Evolutionary conservation across 1,140 invertebrate species (phyloP).

Genomic region (Euglossa dilemma): DNA sequence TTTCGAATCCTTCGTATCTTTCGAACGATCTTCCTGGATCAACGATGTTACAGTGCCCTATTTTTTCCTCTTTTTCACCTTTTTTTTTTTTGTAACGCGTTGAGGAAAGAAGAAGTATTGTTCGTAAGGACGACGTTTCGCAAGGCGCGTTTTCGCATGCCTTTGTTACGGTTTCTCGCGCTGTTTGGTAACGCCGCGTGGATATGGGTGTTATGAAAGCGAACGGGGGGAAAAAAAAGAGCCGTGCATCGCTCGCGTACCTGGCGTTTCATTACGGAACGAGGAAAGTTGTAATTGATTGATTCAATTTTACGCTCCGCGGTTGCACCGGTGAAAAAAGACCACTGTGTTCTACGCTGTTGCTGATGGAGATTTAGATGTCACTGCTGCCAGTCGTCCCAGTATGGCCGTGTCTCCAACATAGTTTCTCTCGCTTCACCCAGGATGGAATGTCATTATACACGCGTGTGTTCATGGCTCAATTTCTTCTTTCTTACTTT

Average conservation of each 20-base stretch:
- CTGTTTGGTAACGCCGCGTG: constrained; percentile 18
- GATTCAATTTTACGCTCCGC: constrained; percentile 22
- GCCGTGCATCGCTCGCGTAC: neutral
- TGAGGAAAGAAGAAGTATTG: neutral
- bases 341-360: neutral
- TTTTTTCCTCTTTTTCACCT: neutral
- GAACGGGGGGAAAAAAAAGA: neutral
- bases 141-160: constrained; percentile 14
- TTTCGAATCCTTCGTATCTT: too few species aligned
- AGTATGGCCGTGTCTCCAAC: too few species aligned
- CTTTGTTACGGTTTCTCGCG: constrained; percentile 25
- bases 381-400: neutral
- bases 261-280: neutral
- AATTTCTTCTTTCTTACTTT: too few species aligned
- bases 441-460: too few species aligned
- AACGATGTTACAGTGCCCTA: neutral
- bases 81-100: neutral
- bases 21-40: too few species aligned
- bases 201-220: constrained; percentile 26
- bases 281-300: constrained; percentile 32
- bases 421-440: too few species aligned
- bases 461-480: too few species aligned
- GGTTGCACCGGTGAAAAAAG: neutral
- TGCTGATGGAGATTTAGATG: neutral
- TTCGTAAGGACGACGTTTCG: neutral